These are phyloP conservation scores for Drosophila teissieri DNA, from an alignment of 1,140 invertebrate genomes.

Conservation along the genomic window DNA sequence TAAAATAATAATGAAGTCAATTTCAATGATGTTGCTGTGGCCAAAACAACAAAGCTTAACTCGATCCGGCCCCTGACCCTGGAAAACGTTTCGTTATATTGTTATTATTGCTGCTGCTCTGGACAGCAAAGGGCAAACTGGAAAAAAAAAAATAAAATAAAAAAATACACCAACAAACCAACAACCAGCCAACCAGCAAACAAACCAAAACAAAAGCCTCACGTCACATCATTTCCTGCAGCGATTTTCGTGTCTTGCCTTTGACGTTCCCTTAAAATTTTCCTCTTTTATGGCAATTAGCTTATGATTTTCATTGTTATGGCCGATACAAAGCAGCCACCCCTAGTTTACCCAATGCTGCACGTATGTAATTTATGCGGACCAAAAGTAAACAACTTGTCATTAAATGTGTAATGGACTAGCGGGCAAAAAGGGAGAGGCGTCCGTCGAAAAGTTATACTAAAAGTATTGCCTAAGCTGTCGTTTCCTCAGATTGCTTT, in stretches of 20 bases:
- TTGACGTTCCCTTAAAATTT: conserved; percentile 60
- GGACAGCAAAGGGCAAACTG: conserved; percentile 55
- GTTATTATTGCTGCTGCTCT: conserved; percentile 44
- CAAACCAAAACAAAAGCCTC: conserved; percentile 58
- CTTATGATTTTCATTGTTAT: conserved; percentile 48
- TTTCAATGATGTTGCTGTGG: conserved; percentile 68
- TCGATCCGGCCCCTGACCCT: conserved; percentile 15
- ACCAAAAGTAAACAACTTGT: conserved; percentile 48
- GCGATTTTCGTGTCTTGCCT: conserved; percentile 69
- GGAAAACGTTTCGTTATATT: conserved; percentile 45
- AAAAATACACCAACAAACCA: neutral
- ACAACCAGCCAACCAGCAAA: conserved; percentile 1
- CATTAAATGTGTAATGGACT: conserved; percentile 37
- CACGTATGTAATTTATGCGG: conserved; percentile 44
- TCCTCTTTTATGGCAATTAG: conserved; percentile 64
- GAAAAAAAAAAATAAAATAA: conserved; percentile 3
- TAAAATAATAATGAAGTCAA: conserved; percentile 81
- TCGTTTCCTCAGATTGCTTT: conserved; percentile 20
- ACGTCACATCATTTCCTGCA: conserved; percentile 76
- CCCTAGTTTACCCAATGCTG: conserved; percentile 51
- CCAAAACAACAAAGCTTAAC: conserved; percentile 44
- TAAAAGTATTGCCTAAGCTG: conserved; percentile 40
- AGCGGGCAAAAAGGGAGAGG: conserved; percentile 3
- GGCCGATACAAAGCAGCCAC: conserved; percentile 31
- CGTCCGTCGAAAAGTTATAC: conserved; percentile 1